phyloP scores from a whole-genome alignment of 2,888 invertebrate species.

The Nemoura dubitans region DNA sequence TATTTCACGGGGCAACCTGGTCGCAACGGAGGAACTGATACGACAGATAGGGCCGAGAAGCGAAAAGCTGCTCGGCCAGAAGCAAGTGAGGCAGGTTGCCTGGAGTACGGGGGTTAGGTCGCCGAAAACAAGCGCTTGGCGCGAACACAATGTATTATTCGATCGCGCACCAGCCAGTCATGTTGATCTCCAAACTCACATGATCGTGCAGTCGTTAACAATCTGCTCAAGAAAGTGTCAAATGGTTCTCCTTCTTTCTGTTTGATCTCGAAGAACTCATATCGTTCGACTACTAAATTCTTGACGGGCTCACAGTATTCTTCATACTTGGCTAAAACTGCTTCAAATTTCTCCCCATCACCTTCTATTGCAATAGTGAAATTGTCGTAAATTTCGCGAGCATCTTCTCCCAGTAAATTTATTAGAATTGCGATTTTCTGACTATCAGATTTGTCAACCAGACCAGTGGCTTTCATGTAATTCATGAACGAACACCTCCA shows the following conservation, averaged over 20 bases:
- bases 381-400: background rate
- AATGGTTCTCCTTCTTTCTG: conserved; percentile 24
- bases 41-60: no score
- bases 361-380: background rate
- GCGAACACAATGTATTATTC: conserved; percentile 16
- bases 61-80: no score
- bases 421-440: conserved; percentile 14
- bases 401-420: conserved; percentile 22
- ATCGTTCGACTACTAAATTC: conserved; percentile 27
- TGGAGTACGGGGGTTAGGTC: no score
- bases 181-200: conserved; percentile 23
- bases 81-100: no score
- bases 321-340: conserved; percentile 1
- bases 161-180: background rate
- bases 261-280: conserved; percentile 7
- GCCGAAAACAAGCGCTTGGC: no score
- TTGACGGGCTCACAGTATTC: conserved; percentile 7
- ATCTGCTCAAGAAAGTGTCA: conserved; percentile 14
- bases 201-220: background rate
- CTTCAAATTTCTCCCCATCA: background rate
- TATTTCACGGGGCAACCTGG: no score
- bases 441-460: background rate
- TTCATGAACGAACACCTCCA: conserved; percentile 14
- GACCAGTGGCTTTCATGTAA: conserved; percentile 5
- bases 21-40: no score